phyloP scores from a whole-genome alignment of 2,888 invertebrate species.

The Seira ritae region DNA sequence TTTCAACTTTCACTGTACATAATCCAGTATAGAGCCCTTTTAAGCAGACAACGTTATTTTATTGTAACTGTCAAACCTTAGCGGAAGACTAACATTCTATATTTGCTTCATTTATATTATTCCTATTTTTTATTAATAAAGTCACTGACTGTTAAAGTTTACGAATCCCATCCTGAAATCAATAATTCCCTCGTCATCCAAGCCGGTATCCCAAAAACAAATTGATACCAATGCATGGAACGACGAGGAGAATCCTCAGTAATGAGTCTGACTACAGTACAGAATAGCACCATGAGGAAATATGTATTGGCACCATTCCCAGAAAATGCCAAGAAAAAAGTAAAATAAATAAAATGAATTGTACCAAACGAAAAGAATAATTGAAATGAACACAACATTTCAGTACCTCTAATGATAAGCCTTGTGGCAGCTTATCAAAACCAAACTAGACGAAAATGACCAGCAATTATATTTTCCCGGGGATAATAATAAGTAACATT shows the following conservation, averaged over 20 bases:
- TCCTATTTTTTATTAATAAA: background rate
- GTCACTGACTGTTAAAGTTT: background rate
- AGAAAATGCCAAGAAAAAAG: no score
- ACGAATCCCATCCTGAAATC: background rate
- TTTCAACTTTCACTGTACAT: constrained; percentile 65
- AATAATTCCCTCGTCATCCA: background rate
- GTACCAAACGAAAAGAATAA: no score
- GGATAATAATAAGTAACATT: no score
- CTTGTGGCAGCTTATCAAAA: no score
- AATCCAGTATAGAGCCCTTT: constrained; percentile 68
- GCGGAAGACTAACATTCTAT: background rate
- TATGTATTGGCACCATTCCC: no score
- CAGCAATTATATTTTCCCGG: constrained; percentile 17
- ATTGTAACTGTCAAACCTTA: constrained; percentile 49
- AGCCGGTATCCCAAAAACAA: background rate
- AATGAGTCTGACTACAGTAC: no score
- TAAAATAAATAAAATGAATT: no score
- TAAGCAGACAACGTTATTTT: constrained; percentile 66
- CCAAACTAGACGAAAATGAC: background rate
- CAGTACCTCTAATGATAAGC: background rate
- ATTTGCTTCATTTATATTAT: background rate
- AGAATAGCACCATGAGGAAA: no score
- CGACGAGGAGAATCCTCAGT: no score
- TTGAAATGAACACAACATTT: background rate
- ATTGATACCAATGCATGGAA: background rate